A percentile compares a stretch with the other conserved stretches of the same genome.
phyloP scores from a whole-genome alignment of 2,113 vertebrate genomes.

The Gopherus evgoodei region DNA sequence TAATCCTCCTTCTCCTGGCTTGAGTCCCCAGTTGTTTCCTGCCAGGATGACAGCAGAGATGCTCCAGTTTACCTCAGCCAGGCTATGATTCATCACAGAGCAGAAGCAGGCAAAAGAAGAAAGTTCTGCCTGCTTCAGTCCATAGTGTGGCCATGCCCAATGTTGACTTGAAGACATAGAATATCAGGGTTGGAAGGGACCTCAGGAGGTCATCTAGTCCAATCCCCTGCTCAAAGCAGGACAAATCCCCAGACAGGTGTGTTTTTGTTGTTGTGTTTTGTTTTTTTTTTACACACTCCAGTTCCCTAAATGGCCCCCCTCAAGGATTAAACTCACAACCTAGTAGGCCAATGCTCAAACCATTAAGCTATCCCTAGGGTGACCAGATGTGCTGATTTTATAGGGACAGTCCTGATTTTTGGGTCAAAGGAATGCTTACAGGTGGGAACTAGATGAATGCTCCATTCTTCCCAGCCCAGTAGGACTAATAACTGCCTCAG shows the following conservation, averaged over 20 bases:
- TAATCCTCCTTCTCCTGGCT: neutral
- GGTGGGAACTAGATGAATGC: neutral
- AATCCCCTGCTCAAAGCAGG: no score
- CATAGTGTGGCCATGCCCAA: neutral
- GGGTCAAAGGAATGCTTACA: neutral
- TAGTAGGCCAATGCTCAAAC: no score
- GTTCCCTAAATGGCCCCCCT: no score
- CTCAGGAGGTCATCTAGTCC: no score
- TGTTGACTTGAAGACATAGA: neutral
- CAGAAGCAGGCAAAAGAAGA: neutral
- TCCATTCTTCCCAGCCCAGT: neutral
- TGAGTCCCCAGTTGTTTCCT: neutral
- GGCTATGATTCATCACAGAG: neutral
- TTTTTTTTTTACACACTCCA: no score
- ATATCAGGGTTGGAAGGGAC: no score
- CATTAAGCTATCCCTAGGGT: no score
- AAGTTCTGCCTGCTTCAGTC: neutral
- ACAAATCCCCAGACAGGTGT: no score
- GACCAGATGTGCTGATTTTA: no score
- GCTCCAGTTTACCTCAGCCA: neutral
- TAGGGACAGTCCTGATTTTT: no score
- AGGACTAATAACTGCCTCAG: neutral
- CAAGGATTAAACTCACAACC: no score
- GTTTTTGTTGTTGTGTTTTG: no score
- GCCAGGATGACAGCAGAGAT: neutral